Evolutionary conservation across 64 coral and sea anemone genomes (phyloP), one percentile per base, ranked within the genome.

Genomic region (Cladopsammia gracilis): DNA sequence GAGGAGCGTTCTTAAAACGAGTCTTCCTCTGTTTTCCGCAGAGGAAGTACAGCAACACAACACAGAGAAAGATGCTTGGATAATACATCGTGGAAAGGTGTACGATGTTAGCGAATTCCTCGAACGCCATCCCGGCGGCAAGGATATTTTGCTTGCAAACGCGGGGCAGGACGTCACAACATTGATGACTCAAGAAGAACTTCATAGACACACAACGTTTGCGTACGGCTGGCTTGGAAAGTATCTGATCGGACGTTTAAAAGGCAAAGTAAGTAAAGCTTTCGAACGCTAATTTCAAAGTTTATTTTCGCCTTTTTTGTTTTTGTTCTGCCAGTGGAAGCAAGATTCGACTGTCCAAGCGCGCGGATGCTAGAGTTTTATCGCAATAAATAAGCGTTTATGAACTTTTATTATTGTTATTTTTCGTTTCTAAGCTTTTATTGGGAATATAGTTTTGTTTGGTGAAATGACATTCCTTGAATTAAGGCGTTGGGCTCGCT

Each of bases 201-300:
- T 83, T 6, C 98, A 99, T 57, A 93, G 92, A 74, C 98, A 99
- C 64, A 94, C 90, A n/a, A 83, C 53, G 47, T 90, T 96, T 70
- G 98, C 98, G 3, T 99, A 99, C 71, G 94, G 94, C 7, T 96
- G 95, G 98, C 89, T 99, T 79, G 85, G 87, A 68, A 99, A 99
- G 69, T 99, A 99, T 66, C 70, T 76, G 71, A 96, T 99, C 73
- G 98, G 98, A 44, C 87, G 93, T 77, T 59, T 99, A 45, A 56
- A 95, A 67, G 83, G 76, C 42, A 62, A 92, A 19, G 96, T 98
- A 92, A 88, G 88, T 62, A 70, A 14, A 69, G 34, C 68, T 51
- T 48, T 74, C 10, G 12, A n/a, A 42, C 20, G 2, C 34, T 34
- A 34, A 34, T 2, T 34, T 34, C 34, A 34, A 34, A 34, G 34